A percentile compares a stretch with the other conserved stretches of the same genome.
phyloP scores from a whole-genome alignment of 2,113 vertebrate genomes.

The Noturus placidus region DNA sequence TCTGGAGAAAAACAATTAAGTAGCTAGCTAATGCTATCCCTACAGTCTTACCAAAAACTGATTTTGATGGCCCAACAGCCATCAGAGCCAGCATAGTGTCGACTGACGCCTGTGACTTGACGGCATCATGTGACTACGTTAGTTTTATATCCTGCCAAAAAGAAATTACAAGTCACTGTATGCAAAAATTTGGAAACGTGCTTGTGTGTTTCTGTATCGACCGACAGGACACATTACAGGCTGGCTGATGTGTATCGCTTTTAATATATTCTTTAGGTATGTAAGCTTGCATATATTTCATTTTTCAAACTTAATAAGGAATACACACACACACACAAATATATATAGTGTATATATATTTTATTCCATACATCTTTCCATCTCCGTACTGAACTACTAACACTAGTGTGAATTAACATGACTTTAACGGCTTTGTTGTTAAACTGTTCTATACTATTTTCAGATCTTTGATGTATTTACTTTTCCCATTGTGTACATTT shows the following conservation, averaged over 20 bases:
- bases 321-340: too few species aligned
- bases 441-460: neutral
- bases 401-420: neutral
- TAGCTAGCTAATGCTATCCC: neutral
- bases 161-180: neutral
- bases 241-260: neutral
- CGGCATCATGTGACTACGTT: neutral
- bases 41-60: neutral
- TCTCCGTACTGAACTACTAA: neutral
- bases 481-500: neutral
- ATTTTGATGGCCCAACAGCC: neutral
- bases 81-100: neutral
- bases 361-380: neutral
- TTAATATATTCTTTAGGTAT: neutral
- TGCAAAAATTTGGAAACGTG: neutral
- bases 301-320: neutral
- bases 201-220: neutral
- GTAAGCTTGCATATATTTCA: neutral
- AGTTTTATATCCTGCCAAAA: neutral
- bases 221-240: neutral
- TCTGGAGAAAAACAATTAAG: neutral
- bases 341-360: neutral
- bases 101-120: neutral
- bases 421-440: neutral
- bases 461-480: constrained; percentile 14